Evolutionary conservation across 2,797 vertebrate species (phyloP).

Genomic region (Netta rufina): DNA sequence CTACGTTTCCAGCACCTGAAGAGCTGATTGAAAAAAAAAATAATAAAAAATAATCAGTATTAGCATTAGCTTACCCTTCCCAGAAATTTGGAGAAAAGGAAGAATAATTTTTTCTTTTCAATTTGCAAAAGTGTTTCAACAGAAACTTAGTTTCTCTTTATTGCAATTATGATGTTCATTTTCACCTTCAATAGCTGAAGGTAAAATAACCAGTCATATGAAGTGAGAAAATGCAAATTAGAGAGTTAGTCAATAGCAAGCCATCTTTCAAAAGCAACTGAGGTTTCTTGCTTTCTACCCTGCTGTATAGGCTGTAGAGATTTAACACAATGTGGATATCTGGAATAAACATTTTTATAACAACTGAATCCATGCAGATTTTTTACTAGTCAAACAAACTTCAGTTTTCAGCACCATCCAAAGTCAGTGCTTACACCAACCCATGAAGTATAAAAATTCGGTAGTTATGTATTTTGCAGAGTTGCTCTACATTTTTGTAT

Average conservation of each 20-base stretch:
- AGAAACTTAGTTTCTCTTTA: background rate
- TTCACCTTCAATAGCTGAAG: background rate
- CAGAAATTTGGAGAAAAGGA: background rate
- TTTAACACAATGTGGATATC: background rate
- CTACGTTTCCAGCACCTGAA: slow-evolving; percentile 85
- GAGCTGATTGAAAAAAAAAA: slow-evolving; percentile 76
- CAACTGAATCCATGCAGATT: background rate
- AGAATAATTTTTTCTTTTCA: background rate
- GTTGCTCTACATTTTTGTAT: background rate
- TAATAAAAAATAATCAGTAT: too few relatives aligned
- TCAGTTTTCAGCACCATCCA: background rate
- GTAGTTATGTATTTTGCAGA: background rate
- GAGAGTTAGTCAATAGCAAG: background rate
- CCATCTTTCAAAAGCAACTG: background rate
- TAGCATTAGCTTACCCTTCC: background rate
- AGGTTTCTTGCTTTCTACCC: background rate
- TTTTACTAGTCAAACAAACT: background rate
- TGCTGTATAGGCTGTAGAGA: background rate
- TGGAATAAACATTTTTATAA: background rate
- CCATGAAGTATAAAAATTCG: background rate
- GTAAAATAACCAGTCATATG: background rate
- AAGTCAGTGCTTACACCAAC: background rate
- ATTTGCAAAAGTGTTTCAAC: background rate
- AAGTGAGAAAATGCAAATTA: background rate
- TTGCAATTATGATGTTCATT: background rate